These are phyloP conservation scores for Puma concolor DNA, from an alignment of 2,113 vertebrate species.

Conservation along the genomic window DNA sequence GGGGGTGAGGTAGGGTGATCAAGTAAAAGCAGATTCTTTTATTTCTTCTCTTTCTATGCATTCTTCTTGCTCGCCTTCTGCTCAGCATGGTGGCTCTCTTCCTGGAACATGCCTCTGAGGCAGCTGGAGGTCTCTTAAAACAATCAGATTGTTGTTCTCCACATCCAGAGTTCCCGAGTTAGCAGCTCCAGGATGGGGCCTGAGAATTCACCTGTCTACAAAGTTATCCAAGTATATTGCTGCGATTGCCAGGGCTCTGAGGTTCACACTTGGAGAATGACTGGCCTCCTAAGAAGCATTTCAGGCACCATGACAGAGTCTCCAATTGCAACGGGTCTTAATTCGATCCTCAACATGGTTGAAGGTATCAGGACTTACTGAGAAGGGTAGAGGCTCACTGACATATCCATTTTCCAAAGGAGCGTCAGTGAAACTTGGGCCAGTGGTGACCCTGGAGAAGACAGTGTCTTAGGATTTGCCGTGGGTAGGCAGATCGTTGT, in stretches of 20 bases:
- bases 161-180: background rate
- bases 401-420: background rate
- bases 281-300: fast-evolving
- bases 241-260: background rate
- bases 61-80: background rate
- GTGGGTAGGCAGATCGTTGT: background rate
- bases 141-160: background rate
- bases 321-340: background rate
- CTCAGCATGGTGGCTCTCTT: background rate
- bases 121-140: background rate
- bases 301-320: background rate
- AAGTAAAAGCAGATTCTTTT: background rate
- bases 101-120: background rate
- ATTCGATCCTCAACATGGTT: background rate
- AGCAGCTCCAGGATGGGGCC: fast-evolving
- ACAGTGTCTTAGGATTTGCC: background rate
- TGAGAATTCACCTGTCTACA: background rate
- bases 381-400: background rate
- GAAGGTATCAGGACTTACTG: background rate
- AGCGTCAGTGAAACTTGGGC: background rate
- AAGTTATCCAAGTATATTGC: background rate
- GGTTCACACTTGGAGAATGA: background rate
- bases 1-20: too few relatives aligned
- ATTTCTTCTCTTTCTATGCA: background rate
- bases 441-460: background rate